Percentiles rank a stretch among this genome's conserved stretches.
These are phyloP conservation scores for Clanis bilineata DNA, from an alignment of 2,888 invertebrate species.

Conservation along the genomic window DNA sequence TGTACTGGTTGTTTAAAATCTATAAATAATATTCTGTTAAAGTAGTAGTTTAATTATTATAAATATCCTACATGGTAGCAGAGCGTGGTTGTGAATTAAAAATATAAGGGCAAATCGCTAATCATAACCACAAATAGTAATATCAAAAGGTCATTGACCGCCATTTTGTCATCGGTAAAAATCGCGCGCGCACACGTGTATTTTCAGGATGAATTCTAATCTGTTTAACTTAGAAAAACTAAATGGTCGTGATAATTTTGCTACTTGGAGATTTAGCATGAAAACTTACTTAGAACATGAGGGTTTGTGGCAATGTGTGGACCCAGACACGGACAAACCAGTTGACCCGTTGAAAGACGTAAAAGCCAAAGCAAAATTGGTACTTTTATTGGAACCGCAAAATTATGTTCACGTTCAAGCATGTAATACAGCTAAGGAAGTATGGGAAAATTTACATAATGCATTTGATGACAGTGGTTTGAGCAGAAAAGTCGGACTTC, in stretches of 20 bases:
- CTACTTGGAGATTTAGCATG: slow-evolving; percentile 20
- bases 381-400: slow-evolving; percentile 20
- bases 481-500: slow-evolving; percentile 22
- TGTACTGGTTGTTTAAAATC: no score
- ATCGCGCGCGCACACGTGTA: no score
- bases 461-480: slow-evolving; percentile 22
- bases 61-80: no score
- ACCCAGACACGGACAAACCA: background rate
- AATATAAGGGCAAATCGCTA: no score
- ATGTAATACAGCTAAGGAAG: slow-evolving; percentile 24
- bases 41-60: no score
- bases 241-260: slow-evolving; percentile 18
- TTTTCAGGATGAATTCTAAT: background rate
- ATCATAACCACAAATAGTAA: no score
- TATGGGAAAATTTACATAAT: slow-evolving; percentile 24
- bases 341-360: slow-evolving; percentile 21
- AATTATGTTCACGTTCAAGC: slow-evolving; percentile 29
- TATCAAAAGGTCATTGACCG: no score
- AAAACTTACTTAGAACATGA: slow-evolving; percentile 19
- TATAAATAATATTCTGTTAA: no score
- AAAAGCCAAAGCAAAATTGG: slow-evolving; percentile 24
- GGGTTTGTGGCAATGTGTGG: no score
- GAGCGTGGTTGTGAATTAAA: background rate
- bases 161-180: no score
- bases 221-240: slow-evolving; percentile 17